Evolutionary conservation across 2,888 invertebrate species (phyloP), one percentile per base, ranked within the genome.

Genomic region (Meandrusa payeni): DNA sequence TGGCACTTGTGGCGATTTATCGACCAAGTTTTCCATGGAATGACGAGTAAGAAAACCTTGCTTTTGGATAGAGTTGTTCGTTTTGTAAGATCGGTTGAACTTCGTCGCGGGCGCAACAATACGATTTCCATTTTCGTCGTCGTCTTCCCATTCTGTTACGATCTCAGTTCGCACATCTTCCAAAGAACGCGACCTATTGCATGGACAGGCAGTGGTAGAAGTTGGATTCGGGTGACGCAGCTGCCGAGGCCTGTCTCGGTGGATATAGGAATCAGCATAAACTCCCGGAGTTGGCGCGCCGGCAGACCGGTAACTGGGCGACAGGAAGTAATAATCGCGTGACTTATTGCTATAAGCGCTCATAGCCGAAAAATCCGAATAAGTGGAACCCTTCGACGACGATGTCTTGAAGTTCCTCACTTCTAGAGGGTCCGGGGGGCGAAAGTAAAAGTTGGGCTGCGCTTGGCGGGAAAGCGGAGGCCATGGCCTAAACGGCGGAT

Each of bases 161-260:
- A 92, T 86, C 46, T 92, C 92, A 11, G 91, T 89, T 31, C 93
- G 88, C 6, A 93, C 92, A 62, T 94, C 93, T 60, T 94, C 94
- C 72, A 94, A 85, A 1, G 93, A 93, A 41, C 92, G 89, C 7
- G 93, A 93, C 31, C 93, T 88, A 33, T 87, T 88, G 65, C 92
- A 92, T 11, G 91, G 90, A 57, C 92, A 92, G 2, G 90, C 81
- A 5, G 85, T 74, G 20, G 80, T 63, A 6, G 76, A 63, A 7
- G 62, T 52, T 2, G 74, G 66, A 54, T 71, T 69, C 27, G 75
- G 74, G 41, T 70, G 68, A 47, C 78, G 70, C 74, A 89, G 61
- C 88, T 90, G 54, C 66, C 88, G 51, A 76, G 75, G 72, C 44
- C 80, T 68, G 52, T 85, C 83, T 46, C 81, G 69, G 36, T 59